Conservation (phyloP, 2,797 vertebrate genomes). For the Gadopsis marmoratus region DNA sequence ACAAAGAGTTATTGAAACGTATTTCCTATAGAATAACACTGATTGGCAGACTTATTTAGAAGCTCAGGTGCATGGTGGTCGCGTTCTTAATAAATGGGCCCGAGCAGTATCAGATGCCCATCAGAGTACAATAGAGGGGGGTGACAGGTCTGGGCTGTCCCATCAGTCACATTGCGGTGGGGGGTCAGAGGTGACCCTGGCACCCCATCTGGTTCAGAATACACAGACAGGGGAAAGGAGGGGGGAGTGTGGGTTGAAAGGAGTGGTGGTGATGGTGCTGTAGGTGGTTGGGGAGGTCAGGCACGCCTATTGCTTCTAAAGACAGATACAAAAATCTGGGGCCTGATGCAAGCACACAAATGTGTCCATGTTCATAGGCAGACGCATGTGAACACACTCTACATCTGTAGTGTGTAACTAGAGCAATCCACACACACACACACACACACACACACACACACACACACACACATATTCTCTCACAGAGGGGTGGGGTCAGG, state of each 20-base stretch:
- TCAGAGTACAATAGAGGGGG: constrained; percentile 77
- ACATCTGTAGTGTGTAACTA: constrained; percentile 54
- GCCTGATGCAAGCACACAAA: constrained; percentile 14
- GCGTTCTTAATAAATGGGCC: constrained; percentile 70
- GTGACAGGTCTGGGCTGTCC: constrained; percentile 65
- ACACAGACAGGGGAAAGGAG: constrained; percentile 28
- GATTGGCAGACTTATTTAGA: constrained; percentile 81
- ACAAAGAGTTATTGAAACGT: constrained; percentile 60
- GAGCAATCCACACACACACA: constrained; percentile 35
- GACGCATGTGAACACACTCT: constrained; percentile 50
- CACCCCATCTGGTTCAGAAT: constrained; percentile 84
- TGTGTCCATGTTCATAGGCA: constrained; percentile 37
- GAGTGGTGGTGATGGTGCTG: constrained; percentile 4
- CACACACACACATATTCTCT: constrained; percentile 24
- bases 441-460: constrained; percentile 36
- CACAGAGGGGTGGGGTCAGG: constrained; percentile 64
- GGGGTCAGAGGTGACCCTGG: constrained; percentile 85
- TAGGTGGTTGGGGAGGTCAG: neutral
- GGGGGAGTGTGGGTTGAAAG: constrained; percentile 21
- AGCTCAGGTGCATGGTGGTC: constrained; percentile 73
- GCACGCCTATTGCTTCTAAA: constrained; percentile 27
- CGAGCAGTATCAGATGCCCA: constrained; percentile 76
- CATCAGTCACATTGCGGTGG: constrained; percentile 73
- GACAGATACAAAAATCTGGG: constrained; percentile 36
- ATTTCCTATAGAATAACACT: constrained; percentile 51